phyloP scores from a whole-genome alignment of 2,113 vertebrate species.

The Dipodomys stephensi region DNA sequence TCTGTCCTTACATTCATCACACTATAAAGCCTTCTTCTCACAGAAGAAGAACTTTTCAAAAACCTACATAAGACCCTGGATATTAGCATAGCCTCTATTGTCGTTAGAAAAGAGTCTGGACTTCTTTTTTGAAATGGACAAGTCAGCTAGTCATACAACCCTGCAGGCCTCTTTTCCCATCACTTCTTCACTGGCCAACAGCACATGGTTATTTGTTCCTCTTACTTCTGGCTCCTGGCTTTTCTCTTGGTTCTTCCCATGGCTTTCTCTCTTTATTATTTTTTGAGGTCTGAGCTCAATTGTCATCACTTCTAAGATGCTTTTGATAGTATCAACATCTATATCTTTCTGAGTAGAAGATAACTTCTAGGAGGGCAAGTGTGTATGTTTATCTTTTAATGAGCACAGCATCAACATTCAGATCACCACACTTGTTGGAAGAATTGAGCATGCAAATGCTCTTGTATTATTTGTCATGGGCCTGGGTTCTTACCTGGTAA shows the following conservation, averaged over 20 bases:
- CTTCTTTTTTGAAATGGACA: neutral
- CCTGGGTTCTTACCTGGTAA: neutral
- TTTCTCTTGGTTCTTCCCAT: fast-evolving
- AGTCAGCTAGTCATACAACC: fast-evolving
- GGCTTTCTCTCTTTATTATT: fast-evolving
- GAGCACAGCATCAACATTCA: neutral
- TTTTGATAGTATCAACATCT: too few species aligned
- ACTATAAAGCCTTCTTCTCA: neutral
- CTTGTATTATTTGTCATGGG: fast-evolving
- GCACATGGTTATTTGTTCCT: fast-evolving
- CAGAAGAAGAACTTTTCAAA: too few species aligned
- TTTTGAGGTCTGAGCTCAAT: fast-evolving
- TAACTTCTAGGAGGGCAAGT: neutral
- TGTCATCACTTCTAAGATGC: fast-evolving
- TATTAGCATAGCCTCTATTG: too few species aligned
- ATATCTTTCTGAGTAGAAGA: neutral
- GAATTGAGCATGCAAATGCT: fast-evolving
- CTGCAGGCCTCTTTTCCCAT: too few species aligned
- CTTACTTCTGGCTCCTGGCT: too few species aligned
- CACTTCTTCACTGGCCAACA: neutral
- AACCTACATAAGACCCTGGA: too few species aligned
- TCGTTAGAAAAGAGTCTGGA: neutral
- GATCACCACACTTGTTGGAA: fast-evolving
- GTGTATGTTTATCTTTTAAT: neutral
- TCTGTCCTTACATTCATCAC: fast-evolving